Conservation (phyloP, 2,888 invertebrate species). For the Merodon equestris region DNA sequence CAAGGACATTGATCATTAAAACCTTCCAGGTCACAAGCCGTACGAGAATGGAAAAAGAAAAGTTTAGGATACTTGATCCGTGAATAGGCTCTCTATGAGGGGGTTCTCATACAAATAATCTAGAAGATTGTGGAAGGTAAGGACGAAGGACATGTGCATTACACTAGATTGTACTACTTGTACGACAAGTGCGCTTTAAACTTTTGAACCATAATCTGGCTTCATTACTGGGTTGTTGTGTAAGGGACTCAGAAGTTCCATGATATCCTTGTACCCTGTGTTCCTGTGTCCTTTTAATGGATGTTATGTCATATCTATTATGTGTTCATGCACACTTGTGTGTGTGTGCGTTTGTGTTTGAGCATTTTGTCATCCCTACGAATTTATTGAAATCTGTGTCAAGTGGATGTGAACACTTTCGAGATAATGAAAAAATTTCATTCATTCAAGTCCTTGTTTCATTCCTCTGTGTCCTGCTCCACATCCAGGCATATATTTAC, state of each 20-base stretch:
- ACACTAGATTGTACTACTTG: conserved; percentile 15
- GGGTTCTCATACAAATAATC: no score
- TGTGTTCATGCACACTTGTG: conserved; percentile 1
- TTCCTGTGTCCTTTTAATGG: conserved; percentile 9
- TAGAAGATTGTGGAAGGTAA: background rate
- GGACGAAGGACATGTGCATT: background rate
- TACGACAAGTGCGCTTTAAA: conserved; percentile 39
- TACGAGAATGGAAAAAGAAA: no score
- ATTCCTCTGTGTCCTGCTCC: conserved; percentile 26
- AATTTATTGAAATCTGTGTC: conserved; percentile 57
- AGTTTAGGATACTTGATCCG: no score
- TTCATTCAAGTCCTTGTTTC: conserved; percentile 58
- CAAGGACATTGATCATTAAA: no score
- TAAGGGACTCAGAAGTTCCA: conserved; percentile 44
- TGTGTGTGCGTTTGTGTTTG: background rate
- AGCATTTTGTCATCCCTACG: conserved; percentile 40
- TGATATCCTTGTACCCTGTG: conserved; percentile 15
- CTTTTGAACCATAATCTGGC: conserved; percentile 53
- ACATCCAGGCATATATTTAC: conserved; percentile 12
- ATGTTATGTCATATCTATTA: background rate
- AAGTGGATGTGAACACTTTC: conserved; percentile 62
- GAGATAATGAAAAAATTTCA: conserved; percentile 62
- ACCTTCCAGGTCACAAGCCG: no score
- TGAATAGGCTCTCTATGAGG: no score
- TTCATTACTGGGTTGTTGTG: conserved; percentile 56